Conservation (phyloP, 2,797 vertebrate species). For the Phataginus tricuspis region DNA sequence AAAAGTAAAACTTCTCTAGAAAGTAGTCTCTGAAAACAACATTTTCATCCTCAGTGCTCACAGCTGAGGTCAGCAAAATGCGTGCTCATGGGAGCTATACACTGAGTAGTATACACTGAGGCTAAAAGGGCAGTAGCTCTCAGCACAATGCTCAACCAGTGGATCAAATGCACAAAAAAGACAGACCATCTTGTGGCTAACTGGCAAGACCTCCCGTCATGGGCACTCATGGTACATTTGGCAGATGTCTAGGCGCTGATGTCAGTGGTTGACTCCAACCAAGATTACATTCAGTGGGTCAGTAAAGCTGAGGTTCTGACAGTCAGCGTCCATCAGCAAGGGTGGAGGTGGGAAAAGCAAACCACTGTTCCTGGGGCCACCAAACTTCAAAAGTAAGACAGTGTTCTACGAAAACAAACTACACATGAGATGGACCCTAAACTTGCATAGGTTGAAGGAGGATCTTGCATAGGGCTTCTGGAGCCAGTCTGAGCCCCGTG, state of each 20-base stretch:
- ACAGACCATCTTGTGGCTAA: conserved; percentile 58
- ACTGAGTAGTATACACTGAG: no score
- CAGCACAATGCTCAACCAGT: not conserved
- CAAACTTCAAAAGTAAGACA: conserved; percentile 27
- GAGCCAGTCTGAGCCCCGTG: not conserved
- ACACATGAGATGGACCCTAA: not conserved
- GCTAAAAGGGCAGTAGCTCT: not conserved
- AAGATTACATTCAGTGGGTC: conserved; percentile 74
- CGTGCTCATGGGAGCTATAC: accelerated
- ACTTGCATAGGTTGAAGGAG: not conserved
- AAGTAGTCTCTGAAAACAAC: not conserved
- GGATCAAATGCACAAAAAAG: conserved; percentile 58
- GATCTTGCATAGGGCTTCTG: not conserved
- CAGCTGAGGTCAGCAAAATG: not conserved
- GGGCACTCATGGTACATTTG: conserved; percentile 28
- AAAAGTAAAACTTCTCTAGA: not conserved
- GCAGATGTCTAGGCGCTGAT: conserved; percentile 60
- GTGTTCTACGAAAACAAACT: not conserved
- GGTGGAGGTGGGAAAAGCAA: not conserved
- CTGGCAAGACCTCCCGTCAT: conserved; percentile 53
- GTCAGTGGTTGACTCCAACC: conserved; percentile 62
- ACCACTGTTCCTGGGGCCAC: conserved; percentile 72
- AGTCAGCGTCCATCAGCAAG: not conserved
- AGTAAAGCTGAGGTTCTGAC: conserved; percentile 13
- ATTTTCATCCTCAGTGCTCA: not conserved